Percentiles rank a stretch among this genome's conserved stretches.
phyloP scores from a whole-genome alignment of 2,113 vertebrate genomes.

The Garra rufa region DNA sequence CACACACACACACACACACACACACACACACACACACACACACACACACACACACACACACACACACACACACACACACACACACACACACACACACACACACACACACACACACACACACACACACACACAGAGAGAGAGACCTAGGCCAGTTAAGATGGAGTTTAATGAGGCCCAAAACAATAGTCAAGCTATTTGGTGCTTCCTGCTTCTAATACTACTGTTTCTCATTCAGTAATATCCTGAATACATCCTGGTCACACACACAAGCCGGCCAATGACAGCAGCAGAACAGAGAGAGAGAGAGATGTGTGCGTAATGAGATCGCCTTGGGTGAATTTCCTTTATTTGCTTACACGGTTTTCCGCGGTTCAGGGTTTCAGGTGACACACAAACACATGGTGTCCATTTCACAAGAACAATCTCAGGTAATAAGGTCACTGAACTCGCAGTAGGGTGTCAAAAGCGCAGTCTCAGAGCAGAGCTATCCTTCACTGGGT shows the following conservation, averaged over 20 bases:
- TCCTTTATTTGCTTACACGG: slow-evolving; percentile 44
- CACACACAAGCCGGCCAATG: background rate
- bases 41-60: background rate
- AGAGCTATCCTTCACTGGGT: background rate
- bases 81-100: background rate
- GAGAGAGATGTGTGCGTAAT: slow-evolving; percentile 30
- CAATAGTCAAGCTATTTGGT: slow-evolving; percentile 6
- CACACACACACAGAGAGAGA: background rate
- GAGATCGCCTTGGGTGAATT: slow-evolving; percentile 46
- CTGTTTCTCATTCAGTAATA: slow-evolving; percentile 13
- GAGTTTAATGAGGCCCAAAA: slow-evolving; percentile 29
- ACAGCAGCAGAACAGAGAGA: background rate
- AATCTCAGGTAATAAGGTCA: slow-evolving; percentile 42
- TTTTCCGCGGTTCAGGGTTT: slow-evolving; percentile 54
- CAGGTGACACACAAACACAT: slow-evolving; percentile 65
- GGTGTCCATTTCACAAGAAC: slow-evolving; percentile 42
- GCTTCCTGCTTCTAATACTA: slow-evolving; percentile 18
- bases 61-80: background rate
- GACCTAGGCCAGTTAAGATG: background rate
- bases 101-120: background rate
- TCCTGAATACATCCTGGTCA: slow-evolving; percentile 20
- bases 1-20: background rate
- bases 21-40: background rate
- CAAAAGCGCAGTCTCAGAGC: slow-evolving; percentile 15
- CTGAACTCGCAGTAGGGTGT: slow-evolving; percentile 19